These are phyloP conservation scores for Sarcophaga bullata DNA, from an alignment of 1,140 invertebrate species.

Conservation along the genomic window DNA sequence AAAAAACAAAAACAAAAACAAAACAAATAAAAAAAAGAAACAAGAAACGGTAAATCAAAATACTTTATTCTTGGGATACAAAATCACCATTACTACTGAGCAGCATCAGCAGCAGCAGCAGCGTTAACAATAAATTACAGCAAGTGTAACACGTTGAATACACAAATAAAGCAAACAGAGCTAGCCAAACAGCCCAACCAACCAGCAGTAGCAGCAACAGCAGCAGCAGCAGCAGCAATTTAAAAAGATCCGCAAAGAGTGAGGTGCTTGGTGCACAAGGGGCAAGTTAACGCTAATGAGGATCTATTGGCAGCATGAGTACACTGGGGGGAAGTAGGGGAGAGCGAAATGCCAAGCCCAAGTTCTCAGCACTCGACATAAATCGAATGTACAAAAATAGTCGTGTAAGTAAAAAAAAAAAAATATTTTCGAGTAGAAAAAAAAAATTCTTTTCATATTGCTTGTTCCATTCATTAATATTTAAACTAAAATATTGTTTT, in stretches of 20 bases:
- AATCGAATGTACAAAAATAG: slow-evolving; percentile 94
- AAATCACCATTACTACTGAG: neutral
- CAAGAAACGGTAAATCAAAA: neutral
- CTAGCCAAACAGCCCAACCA: slow-evolving; percentile 14
- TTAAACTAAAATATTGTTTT: too few relatives aligned
- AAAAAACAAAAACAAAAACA: neutral
- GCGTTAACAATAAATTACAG: neutral
- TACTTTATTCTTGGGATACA: neutral
- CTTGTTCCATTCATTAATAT: neutral
- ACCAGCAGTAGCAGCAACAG: neutral
- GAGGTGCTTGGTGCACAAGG: slow-evolving; percentile 56
- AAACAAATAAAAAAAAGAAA: neutral
- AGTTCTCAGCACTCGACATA: slow-evolving; percentile 96
- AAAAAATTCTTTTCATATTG: neutral
- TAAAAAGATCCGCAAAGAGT: slow-evolving; percentile 45
- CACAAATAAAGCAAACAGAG: slow-evolving; percentile 15
- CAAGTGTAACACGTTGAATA: neutral
- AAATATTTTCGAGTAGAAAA: neutral
- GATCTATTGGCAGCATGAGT: slow-evolving; percentile 82
- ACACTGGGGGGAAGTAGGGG: slow-evolving; percentile 91
- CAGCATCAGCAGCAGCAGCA: neutral
- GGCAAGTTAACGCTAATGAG: slow-evolving; percentile 66
- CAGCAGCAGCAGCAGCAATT: neutral
- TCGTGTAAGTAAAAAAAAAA: slow-evolving; percentile 71
- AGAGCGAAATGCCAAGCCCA: slow-evolving; percentile 77